Evolutionary conservation across 2,888 invertebrate genomes (phyloP), one percentile per base, ranked within the genome.

Genomic region (Zygogramma bicolorata): DNA sequence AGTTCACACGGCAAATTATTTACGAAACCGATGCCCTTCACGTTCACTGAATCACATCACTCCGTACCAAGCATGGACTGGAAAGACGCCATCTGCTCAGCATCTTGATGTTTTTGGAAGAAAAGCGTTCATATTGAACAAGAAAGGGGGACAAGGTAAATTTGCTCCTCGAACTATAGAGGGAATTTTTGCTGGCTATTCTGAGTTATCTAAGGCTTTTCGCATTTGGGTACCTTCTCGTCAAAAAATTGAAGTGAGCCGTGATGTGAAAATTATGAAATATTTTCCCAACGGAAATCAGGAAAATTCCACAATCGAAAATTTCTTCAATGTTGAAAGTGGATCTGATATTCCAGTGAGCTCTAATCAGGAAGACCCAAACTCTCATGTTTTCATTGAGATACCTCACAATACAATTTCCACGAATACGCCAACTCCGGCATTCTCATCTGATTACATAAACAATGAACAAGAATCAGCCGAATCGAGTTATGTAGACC

Each of bases 1-100:
- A 49, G 13, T 49, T 8, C 49, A 49, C 20, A 49, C 20, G 13
- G 60, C 60, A 34, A 60, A 60, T 60, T 60, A 60, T 18, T 60
- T 34, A 22, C n/a, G 34, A 2, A 61, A 61, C 13, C n/a, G 61
- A 8, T 13, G 40, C 25, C 40, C 61, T 13, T 7, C 61, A 31
- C 20, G 25, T 25, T 15, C 61, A 25, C 40, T 61, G 5, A 18
- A 61, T 15, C 8, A 34, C 40, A 40, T 25, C 8, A 18, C 61
- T 8, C 61, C 38, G 13, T 61, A 61, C 25, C 7, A 61, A 10
- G n/a, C 6, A 61, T 61, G 38, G 40, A n/a, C 22, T 18, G 61
- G 40, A 38, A 22, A 6, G 10, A 38, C 20, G 13, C 61, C 61
- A 7, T 61, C 61, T 18, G 61, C 25, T 3, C 34, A 18, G 8